Conservation (phyloP, 1,140 invertebrate species). For the Drosophila sulfurigaster region DNA sequence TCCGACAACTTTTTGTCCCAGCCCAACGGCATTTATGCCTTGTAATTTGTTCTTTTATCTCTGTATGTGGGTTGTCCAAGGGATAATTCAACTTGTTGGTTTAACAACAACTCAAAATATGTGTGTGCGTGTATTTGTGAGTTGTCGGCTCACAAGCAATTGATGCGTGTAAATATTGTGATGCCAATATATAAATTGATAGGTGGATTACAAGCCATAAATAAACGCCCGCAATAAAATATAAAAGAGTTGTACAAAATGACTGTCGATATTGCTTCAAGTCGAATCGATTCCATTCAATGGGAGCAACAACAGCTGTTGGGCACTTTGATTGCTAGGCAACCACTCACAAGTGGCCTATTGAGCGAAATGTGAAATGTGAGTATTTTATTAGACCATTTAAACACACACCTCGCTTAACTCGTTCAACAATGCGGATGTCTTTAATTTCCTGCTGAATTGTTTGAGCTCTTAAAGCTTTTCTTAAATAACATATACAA, state of each 20-base stretch:
- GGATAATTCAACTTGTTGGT: conserved; percentile 67
- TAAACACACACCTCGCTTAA: conserved; percentile 14
- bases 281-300: neutral
- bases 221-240: conserved; percentile 30
- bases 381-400: conserved; percentile 11
- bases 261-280: conserved; percentile 23
- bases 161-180: conserved; percentile 65
- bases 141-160: conserved; percentile 43
- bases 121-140: neutral
- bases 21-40: conserved; percentile 1
- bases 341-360: conserved; percentile 7
- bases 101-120: conserved; percentile 48
- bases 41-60: conserved; percentile 43
- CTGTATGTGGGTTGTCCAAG: conserved; percentile 22
- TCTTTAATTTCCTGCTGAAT: too few species aligned
- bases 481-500: neutral
- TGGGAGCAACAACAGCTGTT: conserved; percentile 26
- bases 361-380: neutral
- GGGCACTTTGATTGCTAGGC: conserved; percentile 23
- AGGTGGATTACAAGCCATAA: conserved; percentile 70
- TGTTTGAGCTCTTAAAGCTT: too few species aligned
- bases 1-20: conserved; percentile 42
- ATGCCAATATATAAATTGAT: conserved; percentile 70
- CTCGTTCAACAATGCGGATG: neutral
- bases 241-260: conserved; percentile 25